phyloP scores from a whole-genome alignment of 2,797 vertebrate genomes.

The Morelia viridis region DNA sequence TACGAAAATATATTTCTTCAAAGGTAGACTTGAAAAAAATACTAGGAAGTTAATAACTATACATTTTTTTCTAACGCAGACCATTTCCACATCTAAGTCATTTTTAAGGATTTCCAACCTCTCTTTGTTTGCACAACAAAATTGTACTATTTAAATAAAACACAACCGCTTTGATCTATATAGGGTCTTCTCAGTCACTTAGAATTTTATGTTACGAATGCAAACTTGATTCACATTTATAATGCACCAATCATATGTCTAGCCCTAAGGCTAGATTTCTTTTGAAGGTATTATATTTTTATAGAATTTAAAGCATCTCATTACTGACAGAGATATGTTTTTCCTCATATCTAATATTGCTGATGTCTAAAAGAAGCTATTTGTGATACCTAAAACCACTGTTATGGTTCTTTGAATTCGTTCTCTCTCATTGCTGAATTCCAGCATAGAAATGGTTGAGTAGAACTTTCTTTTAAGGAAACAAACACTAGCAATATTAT shows the following conservation, averaged over 20 bases:
- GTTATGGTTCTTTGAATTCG: neutral
- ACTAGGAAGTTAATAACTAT: neutral
- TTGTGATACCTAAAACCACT: neutral
- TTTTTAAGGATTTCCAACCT: neutral
- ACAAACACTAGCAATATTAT: neutral
- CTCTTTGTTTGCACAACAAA: neutral
- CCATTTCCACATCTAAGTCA: neutral
- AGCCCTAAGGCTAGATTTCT: neutral
- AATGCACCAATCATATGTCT: neutral
- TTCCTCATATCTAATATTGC: neutral
- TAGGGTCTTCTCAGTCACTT: neutral
- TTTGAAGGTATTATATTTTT: neutral
- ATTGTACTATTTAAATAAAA: neutral
- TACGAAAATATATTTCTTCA: neutral
- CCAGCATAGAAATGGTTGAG: neutral
- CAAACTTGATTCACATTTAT: neutral
- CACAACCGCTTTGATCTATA: neutral
- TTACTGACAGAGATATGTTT: neutral
- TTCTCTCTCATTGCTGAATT: neutral
- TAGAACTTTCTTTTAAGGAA: neutral
- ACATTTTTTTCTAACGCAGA: neutral
- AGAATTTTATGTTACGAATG: neutral
- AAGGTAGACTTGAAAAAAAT: constrained; percentile 12
- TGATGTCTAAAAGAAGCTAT: neutral
- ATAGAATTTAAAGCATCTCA: neutral